Conservation (phyloP, 2,113 vertebrate species). For the Lanius collurio region DNA sequence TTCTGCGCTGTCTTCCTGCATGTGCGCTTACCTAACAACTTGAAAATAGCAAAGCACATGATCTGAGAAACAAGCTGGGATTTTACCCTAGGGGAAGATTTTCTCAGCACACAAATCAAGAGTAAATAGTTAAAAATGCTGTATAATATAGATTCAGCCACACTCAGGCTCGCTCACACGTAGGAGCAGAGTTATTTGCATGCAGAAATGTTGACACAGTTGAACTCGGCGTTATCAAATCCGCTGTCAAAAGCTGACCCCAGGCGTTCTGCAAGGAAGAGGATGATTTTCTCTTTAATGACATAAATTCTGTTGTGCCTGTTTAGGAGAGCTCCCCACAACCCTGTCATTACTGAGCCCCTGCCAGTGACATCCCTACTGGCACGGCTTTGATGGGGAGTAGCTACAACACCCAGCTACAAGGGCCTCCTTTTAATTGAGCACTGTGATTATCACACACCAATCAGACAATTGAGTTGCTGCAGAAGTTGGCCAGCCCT, state of each 20-base stretch:
- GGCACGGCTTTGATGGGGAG: not conserved
- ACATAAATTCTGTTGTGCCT: slow-evolving; percentile 22
- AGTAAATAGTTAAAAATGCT: not conserved
- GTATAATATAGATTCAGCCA: not conserved
- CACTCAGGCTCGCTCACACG: fast-evolving
- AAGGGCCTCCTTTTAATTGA: not conserved
- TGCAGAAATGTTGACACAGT: not conserved
- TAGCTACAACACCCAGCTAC: not conserved
- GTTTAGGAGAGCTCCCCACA: not conserved
- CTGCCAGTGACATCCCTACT: not conserved
- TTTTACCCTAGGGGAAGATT: not conserved
- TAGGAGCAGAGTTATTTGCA: not conserved
- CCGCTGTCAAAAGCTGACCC: not conserved
- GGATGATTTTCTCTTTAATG: slow-evolving; percentile 32
- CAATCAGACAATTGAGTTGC: not conserved
- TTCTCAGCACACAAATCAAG: not conserved
- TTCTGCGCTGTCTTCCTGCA: fast-evolving
- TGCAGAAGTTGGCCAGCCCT: not conserved
- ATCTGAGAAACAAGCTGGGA: not conserved
- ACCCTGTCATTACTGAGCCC: not conserved
- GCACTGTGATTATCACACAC: not conserved
- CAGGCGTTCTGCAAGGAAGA: not conserved
- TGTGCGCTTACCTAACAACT: not conserved
- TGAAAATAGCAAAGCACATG: not conserved
- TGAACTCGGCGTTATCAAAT: not conserved